Conservation (phyloP, 2,888 invertebrate species). For the Muschampia staudingeri region DNA sequence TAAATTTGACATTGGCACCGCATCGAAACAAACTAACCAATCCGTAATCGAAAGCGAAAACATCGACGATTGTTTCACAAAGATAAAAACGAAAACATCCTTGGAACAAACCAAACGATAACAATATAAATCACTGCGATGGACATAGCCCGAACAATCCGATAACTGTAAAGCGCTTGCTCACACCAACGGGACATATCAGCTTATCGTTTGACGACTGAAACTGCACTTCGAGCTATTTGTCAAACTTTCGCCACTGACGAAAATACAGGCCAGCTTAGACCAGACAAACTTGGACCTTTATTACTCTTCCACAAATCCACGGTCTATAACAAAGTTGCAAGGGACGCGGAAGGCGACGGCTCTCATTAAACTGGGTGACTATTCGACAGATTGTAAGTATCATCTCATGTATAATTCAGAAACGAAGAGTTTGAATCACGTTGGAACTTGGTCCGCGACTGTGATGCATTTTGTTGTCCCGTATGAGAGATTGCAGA, state of each 20-base stretch:
- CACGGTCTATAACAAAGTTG: slow-evolving; percentile 7
- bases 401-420: slow-evolving; percentile 83
- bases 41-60: slow-evolving; percentile 23
- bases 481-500: slow-evolving; percentile 78
- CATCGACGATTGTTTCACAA: slow-evolving; percentile 26
- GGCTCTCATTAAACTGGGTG: slow-evolving; percentile 74
- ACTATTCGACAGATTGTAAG: slow-evolving; percentile 82
- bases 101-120: slow-evolving; percentile 35
- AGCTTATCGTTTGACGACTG: slow-evolving; percentile 81
- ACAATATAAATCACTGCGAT: slow-evolving; percentile 48
- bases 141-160: slow-evolving; percentile 75
- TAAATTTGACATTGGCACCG: slow-evolving; percentile 15
- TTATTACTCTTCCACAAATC: slow-evolving; percentile 30
- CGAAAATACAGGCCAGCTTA: slow-evolving; percentile 78
- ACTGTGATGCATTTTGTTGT: slow-evolving; percentile 81
- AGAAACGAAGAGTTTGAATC: slow-evolving; percentile 81
- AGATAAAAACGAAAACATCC: slow-evolving; percentile 38
- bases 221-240: slow-evolving; percentile 83
- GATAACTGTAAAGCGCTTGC: slow-evolving; percentile 74
- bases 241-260: slow-evolving; percentile 85
- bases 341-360: slow-evolving; percentile 10
- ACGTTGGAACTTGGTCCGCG: slow-evolving; percentile 71
- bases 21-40: not conserved
- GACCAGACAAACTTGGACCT: slow-evolving; percentile 72
- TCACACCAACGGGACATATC: slow-evolving; percentile 76